These are phyloP conservation scores for Lophius americanus DNA, from an alignment of 2,797 vertebrate genomes.

Conservation along the genomic window DNA sequence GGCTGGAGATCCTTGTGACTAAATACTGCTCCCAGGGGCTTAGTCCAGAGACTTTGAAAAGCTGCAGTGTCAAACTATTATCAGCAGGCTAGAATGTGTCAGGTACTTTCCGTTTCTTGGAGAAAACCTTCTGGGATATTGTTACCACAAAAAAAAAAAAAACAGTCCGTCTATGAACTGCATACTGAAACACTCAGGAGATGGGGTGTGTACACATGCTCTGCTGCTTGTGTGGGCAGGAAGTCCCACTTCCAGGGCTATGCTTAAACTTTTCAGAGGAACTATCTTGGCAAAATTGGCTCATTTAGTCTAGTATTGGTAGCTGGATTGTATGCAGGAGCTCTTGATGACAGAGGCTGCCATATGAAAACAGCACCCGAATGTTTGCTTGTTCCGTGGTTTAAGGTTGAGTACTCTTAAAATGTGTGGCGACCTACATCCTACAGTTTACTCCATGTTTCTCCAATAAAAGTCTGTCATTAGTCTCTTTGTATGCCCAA, in stretches of 20 bases:
- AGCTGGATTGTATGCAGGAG: background rate
- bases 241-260: background rate
- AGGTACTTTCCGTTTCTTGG: constrained; percentile 14
- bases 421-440: background rate
- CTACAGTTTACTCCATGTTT: background rate
- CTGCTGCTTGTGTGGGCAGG: background rate
- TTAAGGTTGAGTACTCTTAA: background rate
- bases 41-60: constrained; percentile 38
- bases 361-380: background rate
- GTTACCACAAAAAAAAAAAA: constrained; percentile 20
- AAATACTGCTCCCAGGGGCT: constrained; percentile 26
- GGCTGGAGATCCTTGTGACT: constrained; percentile 28
- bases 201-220: background rate
- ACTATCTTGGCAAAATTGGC: too few relatives aligned
- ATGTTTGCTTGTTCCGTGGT: background rate
- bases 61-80: constrained; percentile 27
- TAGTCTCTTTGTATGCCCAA: background rate
- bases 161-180: background rate
- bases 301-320: background rate
- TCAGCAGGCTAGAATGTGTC: constrained; percentile 25
- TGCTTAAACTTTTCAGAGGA: too few relatives aligned
- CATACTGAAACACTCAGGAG: background rate
- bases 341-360: background rate
- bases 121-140: constrained; percentile 17
- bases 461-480: background rate